Percentiles rank a stretch among this genome's conserved stretches.
These are phyloP conservation scores for Festucalex cinctus DNA, from an alignment of 2,113 vertebrate genomes.

Conservation along the genomic window DNA sequence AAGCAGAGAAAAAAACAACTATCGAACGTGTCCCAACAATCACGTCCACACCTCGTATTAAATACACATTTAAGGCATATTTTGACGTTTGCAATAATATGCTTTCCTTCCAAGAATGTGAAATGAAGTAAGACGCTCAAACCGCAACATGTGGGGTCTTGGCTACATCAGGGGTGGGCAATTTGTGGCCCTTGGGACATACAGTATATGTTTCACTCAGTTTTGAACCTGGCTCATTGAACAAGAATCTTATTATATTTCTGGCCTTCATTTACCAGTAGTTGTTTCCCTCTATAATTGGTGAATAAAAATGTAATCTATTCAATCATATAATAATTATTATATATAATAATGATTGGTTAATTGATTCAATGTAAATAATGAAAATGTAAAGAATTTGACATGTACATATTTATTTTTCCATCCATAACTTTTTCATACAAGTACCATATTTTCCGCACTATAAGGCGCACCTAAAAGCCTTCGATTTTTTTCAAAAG, in stretches of 20 bases:
- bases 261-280: not conserved
- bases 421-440: too few species aligned
- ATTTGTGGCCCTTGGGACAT: not conserved
- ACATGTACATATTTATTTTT: not conserved
- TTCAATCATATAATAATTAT: not conserved
- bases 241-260: not conserved
- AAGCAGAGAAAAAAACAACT: not conserved
- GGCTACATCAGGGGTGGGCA: not conserved
- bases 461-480: too few species aligned
- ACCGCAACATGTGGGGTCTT: not conserved
- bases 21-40: not conserved
- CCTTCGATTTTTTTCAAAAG: too few species aligned
- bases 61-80: not conserved
- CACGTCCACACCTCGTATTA: not conserved
- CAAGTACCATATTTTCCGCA: too few species aligned
- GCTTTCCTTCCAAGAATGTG: not conserved
- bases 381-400: not conserved
- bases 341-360: too few species aligned
- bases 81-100: constrained; percentile 2
- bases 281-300: not conserved
- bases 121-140: not conserved
- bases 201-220: not conserved
- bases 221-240: not conserved
- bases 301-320: not conserved
- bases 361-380: not conserved